Base-by-base conservation (phyloP, 1,140 invertebrate species). In the Helicoverpa armigera region DNA sequence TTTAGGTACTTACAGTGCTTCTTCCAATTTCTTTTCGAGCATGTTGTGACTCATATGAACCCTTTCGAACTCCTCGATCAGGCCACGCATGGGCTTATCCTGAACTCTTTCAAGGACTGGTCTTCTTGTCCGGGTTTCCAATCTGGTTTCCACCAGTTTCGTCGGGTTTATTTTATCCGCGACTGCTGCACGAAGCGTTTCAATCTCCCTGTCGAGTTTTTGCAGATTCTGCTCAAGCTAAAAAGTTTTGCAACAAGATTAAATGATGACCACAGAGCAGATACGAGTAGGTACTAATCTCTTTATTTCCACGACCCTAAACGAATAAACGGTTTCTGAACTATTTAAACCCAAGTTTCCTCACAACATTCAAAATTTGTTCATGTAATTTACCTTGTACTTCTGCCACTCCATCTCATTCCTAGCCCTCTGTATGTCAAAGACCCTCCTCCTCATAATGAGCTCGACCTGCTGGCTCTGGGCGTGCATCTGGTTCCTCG, bases 341-440 rank as follows among this genome's bases (percentile, higher is more conserved):
- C 5, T 7, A n/a, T 43, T 43, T 43, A 0, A 14, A 54, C 3
- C 53, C 5, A 54, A 0, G 53, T n/a, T 54, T 54, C 53, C 2
- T 13, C 53, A 60, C 16, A 29, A 60, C 23, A 23, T 23, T 60
- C 35, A 43, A 43, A 43, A 5, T 5, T 23, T 43, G 5, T 1
- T 0, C 5, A n/a, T n/a, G n/a, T n/a, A n/a, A 51, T 12, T 82
- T 91, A 97, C 97, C 94, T 98, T 98, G 72, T 96, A 94, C 88
- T 97, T 97, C 93, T 99, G 98, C 98, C 98, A 99, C 79, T 98
- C 96, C 74, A 98, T 96, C 91, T 99, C 98, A 90, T 98, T 98
- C 81, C 97, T 96, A 0, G 97, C 97, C 82, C 97, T 96, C 91
- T 98, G 97, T 56, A 97, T 98, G 89, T 98, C 98, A 90, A 98